Conservation (phyloP, 2,113 vertebrate species). For the Choloepus hoffmanni region DNA sequence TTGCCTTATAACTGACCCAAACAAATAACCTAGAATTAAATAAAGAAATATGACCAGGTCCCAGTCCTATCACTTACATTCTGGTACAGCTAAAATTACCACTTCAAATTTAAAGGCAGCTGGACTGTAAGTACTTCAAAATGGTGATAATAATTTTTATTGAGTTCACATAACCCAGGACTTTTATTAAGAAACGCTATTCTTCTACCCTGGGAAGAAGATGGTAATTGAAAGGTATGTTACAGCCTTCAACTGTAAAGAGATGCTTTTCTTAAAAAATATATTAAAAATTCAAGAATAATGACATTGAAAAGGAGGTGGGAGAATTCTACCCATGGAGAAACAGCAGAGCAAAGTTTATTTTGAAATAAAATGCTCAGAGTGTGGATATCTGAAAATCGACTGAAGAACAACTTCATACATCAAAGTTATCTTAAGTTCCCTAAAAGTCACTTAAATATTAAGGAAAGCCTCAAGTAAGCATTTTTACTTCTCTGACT, state of each 20-base stretch:
- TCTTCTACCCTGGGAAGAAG: conserved; percentile 29
- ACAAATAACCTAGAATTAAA: conserved; percentile 42
- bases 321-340: neutral
- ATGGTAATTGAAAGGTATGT: conserved; percentile 45
- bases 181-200: conserved; percentile 12
- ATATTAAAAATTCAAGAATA: conserved; percentile 50
- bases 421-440: neutral
- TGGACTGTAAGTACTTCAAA: neutral
- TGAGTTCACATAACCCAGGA: neutral
- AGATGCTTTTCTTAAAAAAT: conserved; percentile 55
- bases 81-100: neutral
- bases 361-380: conserved; percentile 53
- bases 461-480: neutral
- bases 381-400: neutral
- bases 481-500: neutral
- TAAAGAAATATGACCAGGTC: neutral
- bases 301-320: conserved; percentile 65
- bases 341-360: conserved; percentile 59
- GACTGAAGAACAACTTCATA: neutral
- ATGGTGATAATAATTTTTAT: neutral
- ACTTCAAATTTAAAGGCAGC: neutral
- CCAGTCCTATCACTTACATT: neutral
- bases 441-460: conserved; percentile 35
- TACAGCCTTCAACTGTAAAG: conserved; percentile 26
- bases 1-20: neutral